Evolutionary conservation across 1,140 invertebrate species (phyloP), one percentile per base, ranked within the genome.

Genomic region (Globodera ellingtonae): DNA sequence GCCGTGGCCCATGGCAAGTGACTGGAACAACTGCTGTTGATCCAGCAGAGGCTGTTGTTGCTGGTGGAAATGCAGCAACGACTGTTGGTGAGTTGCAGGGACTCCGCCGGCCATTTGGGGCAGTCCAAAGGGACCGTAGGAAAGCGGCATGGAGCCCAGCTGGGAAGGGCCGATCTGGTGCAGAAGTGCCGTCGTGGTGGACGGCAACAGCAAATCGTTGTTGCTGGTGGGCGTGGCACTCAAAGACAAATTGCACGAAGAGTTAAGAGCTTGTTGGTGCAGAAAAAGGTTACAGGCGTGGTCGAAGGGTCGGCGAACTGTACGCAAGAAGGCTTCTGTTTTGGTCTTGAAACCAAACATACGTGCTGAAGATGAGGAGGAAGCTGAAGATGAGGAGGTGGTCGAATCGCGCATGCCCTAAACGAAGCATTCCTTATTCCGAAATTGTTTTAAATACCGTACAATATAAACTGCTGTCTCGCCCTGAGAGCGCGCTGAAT

Each of bases 121-220:
- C 69, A 77, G 50, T 15, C 75, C 75, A n/a, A 77, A 77, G 59
- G 75, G 75, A 46, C 75, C 75, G 13, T 77, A 77, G 50, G 52
- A 62, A 35, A 77, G 50, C 13, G 75, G 65, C 35, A 65, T 46
- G n/a, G 65, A 46, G 3, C 56, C 56, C n/a, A 75, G 44, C 52
- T 56, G 62, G 10, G 75, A 47, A 52, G 44, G 46, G 9, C n/a
- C n/a, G 15, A 48, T 18, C 47, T 62, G 75, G 21, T 65, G 62
- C 65, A 77, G 75, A 18, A 69, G n/a, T 0, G 52, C 21, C 10
- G 24, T 44, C 15, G 65, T 24, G 24, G 65, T 10, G 50, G 48
- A 62, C n/a, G 44, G 10, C 3, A 62, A 75, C 6, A 75, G 56
- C 13, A 75, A 10, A 35, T 75, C 65, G 56, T 62, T 75, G 35